A percentile compares a stretch with the other conserved stretches of the same genome.
Evolutionary conservation across 2,888 invertebrate genomes (phyloP).

Genomic region (Heliconius hortense): DNA sequence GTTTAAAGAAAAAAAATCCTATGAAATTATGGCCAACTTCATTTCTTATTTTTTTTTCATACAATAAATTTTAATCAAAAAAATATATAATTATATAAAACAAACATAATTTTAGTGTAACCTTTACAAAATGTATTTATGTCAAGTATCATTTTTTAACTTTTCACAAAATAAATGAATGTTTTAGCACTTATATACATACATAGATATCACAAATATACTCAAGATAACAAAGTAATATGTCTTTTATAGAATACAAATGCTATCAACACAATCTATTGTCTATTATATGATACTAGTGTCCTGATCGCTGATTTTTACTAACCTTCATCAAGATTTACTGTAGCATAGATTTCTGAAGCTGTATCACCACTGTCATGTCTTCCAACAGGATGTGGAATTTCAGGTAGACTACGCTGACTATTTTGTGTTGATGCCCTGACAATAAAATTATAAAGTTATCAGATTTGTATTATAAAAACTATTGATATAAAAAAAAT

Average conservation of each 20-base stretch:
- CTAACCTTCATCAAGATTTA: constrained; percentile 81
- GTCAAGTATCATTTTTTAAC: no score
- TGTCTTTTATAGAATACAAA: not conserved
- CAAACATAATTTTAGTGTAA: no score
- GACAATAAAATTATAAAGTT: constrained; percentile 30
- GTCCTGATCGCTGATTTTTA: no score
- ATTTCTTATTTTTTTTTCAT: no score
- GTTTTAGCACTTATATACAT: no score
- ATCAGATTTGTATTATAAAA: not conserved
- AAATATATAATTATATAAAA: no score
- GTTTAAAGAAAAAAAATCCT: no score
- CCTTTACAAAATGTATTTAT: no score
- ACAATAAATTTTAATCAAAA: no score
- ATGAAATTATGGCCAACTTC: no score
- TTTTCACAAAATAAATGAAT: no score
- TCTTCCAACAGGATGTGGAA: constrained; percentile 86
- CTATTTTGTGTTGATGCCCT: constrained; percentile 80
- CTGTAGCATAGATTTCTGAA: constrained; percentile 93
- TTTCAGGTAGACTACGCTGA: constrained; percentile 92
- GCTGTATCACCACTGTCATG: constrained; percentile 87
- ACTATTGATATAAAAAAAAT: not conserved
- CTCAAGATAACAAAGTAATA: not conserved
- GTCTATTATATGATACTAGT: no score
- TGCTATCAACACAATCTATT: not conserved
- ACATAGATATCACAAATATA: not conserved